Evolutionary conservation across 2,113 vertebrate species (phyloP).

Genomic region (Gavia stellata): DNA sequence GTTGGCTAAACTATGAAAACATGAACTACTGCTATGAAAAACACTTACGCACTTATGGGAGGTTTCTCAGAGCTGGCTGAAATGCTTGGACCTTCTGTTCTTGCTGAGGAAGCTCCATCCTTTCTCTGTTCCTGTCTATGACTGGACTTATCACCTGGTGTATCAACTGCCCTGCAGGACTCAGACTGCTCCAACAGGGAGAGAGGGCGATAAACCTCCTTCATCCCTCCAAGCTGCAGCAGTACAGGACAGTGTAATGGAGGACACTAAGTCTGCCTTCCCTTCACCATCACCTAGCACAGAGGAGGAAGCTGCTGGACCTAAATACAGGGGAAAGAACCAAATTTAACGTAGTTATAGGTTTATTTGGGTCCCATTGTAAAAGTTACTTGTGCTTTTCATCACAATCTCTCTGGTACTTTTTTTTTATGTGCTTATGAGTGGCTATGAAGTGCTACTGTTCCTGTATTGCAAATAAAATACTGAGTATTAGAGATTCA

Average conservation of each 20-base stretch:
- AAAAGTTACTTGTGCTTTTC: not conserved
- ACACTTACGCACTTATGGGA: fast-evolving
- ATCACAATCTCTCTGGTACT: not conserved
- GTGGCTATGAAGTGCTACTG: not conserved
- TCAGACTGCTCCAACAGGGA: not conserved
- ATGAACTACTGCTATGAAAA: not conserved
- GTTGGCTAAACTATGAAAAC: not conserved
- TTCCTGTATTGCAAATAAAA: not conserved
- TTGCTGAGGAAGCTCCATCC: not conserved
- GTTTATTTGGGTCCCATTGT: not conserved
- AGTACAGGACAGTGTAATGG: not conserved
- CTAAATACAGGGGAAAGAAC: not conserved
- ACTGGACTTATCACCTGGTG: fast-evolving
- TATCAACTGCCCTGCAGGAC: not conserved
- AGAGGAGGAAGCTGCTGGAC: not conserved
- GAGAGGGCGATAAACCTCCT: not conserved
- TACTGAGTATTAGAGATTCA: not conserved
- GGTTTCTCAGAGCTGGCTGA: not conserved
- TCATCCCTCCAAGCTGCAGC: not conserved
- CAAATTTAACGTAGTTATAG: not conserved
- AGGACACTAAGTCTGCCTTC: not conserved
- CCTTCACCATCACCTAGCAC: not conserved
- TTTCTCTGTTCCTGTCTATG: not conserved
- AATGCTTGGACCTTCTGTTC: not conserved
- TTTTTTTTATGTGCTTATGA: not conserved